Evolutionary conservation across 2,797 vertebrate genomes (phyloP), one percentile per base, ranked within the genome.

Genomic region (Podarcis siculus): DNA sequence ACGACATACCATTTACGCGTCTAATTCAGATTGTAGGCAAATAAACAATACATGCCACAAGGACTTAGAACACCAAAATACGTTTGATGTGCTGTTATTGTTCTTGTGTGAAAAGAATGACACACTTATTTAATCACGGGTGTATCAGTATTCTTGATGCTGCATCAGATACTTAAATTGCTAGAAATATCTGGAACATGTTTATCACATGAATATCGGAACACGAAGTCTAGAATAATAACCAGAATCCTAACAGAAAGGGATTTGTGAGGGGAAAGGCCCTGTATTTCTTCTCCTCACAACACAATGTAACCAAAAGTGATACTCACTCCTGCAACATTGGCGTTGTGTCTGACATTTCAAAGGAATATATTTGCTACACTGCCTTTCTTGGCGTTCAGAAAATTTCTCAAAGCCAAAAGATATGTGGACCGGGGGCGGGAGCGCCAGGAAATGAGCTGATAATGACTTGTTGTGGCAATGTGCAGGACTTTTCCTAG

Each of bases 361-460:
- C n/a, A 82, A 87, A 91, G 92, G 87, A 90, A 83, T 93, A 30
- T 45, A 69, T 67, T 83, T 87, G 21, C 82, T 72, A 30, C 1
- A 55, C 86, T 94, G 92, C 90, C 35, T 94, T 89, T 79, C 85
- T 73, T 94, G 91, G 87, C 35, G 75, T 92, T 90, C 94, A 93
- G 6, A 42, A 93, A 87, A 87, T 91, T 82, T 94, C 90, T 91
- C 2, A 13, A 93, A 71, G 25, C 30, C 80, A 91, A 73, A 85
- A 71, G 39, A 17, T 93, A 35, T 93, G 94, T 92, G 90, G 79
- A 83, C n/a, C 89, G 82, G 23, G 9, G 91, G 13, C 89, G 13
- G 49, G 3, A 55, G 49, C 49, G 49, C 13, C 49, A 55, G 49
- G 93, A 67, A 73, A 8, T 92, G 79, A 78, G 37, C 79, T 89